Conservation (phyloP, 2,888 invertebrate species). For the Chromoteleia sp. region DNA sequence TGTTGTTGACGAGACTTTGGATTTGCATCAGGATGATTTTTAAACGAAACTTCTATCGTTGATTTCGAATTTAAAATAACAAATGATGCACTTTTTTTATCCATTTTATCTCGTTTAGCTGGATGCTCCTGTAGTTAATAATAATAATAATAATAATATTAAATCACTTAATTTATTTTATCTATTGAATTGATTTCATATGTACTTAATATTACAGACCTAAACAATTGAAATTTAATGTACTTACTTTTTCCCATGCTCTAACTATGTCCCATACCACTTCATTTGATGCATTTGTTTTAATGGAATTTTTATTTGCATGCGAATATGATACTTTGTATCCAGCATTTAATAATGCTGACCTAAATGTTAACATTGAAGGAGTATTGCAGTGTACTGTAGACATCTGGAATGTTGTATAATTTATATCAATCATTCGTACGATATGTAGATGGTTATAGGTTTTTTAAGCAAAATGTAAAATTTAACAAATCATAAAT, state of each 20-base stretch:
- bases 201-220: too few relatives aligned
- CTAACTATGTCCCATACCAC: conserved; percentile 97
- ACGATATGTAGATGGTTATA: neutral
- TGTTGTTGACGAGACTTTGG: conserved; percentile 91
- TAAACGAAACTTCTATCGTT: conserved; percentile 85
- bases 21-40: conserved; percentile 90
- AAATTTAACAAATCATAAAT: neutral
- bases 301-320: conserved; percentile 93
- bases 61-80: conserved; percentile 87
- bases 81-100: conserved; percentile 85
- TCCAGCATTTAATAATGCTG: conserved; percentile 95
- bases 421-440: neutral
- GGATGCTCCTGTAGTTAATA: conserved; percentile 85
- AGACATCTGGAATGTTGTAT: conserved; percentile 76
- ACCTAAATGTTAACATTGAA: conserved; percentile 87
- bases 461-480: neutral
- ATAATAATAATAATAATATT: neutral
- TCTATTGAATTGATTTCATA: too few relatives aligned
- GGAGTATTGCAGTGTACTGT: conserved; percentile 79
- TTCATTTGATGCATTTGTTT: conserved; percentile 94
- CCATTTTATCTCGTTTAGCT: conserved; percentile 87
- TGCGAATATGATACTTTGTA: conserved; percentile 97
- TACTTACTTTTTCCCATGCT: conserved; percentile 73
- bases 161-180: neutral
- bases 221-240: too few relatives aligned